Conservation (phyloP, 2,888 invertebrate genomes). For the Andrena camellia region DNA sequence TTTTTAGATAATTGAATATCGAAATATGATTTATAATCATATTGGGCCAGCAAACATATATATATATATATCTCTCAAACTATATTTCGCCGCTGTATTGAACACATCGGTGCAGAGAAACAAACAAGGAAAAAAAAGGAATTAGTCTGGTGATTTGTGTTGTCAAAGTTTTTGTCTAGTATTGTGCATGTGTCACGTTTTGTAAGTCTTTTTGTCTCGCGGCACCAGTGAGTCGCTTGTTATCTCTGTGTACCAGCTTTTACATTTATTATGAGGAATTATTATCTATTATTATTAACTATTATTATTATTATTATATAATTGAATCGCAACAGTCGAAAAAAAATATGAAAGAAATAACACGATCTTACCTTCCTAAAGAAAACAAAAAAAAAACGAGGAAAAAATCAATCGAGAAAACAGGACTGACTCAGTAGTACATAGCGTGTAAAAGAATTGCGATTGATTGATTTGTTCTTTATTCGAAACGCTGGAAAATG, state of each 20-base stretch:
- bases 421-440: slow-evolving; percentile 63
- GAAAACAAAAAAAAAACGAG: slow-evolving; percentile 55
- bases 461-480: slow-evolving; percentile 42
- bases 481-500: slow-evolving; percentile 20
- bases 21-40: slow-evolving; percentile 79
- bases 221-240: slow-evolving; percentile 80
- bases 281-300: slow-evolving; percentile 68
- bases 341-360: slow-evolving; percentile 30
- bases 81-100: slow-evolving; percentile 70
- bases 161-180: slow-evolving; percentile 84
- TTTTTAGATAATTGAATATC: slow-evolving; percentile 84
- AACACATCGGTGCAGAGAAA: slow-evolving; percentile 76
- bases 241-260: slow-evolving; percentile 84
- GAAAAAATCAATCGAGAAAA: slow-evolving; percentile 54
- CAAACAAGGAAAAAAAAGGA: slow-evolving; percentile 48
- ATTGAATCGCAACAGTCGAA: slow-evolving; percentile 70
- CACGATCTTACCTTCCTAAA: slow-evolving; percentile 67
- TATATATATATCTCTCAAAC: slow-evolving; percentile 40
- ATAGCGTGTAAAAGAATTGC: slow-evolving; percentile 25
- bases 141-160: slow-evolving; percentile 84
- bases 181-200: slow-evolving; percentile 84
- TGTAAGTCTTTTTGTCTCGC: slow-evolving; percentile 83
- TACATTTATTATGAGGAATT: slow-evolving; percentile 82
- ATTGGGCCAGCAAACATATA: slow-evolving; percentile 79
- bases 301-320: slow-evolving; percentile 70